These are phyloP conservation scores for Verasper variegatus DNA, from an alignment of 2,113 vertebrate species.

Conservation along the genomic window DNA sequence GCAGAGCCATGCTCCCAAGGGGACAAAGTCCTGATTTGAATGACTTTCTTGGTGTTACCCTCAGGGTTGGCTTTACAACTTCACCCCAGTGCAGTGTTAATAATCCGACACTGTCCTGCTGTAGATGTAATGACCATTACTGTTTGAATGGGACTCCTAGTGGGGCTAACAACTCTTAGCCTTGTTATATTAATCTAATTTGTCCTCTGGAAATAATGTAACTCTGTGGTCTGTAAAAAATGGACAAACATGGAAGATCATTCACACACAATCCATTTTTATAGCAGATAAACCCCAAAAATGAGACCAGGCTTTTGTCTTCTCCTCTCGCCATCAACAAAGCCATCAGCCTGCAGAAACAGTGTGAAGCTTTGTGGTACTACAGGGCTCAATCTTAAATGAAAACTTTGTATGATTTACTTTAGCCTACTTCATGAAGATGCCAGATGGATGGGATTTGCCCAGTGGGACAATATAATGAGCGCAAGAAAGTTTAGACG, in stretches of 20 bases:
- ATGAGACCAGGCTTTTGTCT: background rate
- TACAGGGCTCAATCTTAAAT: background rate
- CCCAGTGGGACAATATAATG: constrained; percentile 20
- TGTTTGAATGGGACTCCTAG: background rate
- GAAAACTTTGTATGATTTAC: background rate
- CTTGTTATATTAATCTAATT: background rate
- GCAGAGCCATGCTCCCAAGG: background rate
- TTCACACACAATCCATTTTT: background rate
- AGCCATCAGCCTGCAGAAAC: constrained; percentile 9
- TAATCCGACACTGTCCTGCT: background rate
- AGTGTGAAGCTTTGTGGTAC: background rate
- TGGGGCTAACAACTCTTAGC: too few relatives aligned
- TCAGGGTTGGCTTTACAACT: background rate
- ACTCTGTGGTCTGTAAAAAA: background rate
- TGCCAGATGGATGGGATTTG: constrained; percentile 15
- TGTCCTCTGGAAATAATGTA: too few relatives aligned
- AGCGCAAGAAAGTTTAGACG: constrained; percentile 19
- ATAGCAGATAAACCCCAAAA: background rate
- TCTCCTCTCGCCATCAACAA: background rate
- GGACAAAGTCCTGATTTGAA: background rate
- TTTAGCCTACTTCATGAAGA: constrained; percentile 27
- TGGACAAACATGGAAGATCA: background rate
- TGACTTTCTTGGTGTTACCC: background rate
- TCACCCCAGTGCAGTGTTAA: background rate
- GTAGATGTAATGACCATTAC: background rate